Evolutionary conservation across 2,113 vertebrate species (phyloP).

Genomic region (Alethe diademata): DNA sequence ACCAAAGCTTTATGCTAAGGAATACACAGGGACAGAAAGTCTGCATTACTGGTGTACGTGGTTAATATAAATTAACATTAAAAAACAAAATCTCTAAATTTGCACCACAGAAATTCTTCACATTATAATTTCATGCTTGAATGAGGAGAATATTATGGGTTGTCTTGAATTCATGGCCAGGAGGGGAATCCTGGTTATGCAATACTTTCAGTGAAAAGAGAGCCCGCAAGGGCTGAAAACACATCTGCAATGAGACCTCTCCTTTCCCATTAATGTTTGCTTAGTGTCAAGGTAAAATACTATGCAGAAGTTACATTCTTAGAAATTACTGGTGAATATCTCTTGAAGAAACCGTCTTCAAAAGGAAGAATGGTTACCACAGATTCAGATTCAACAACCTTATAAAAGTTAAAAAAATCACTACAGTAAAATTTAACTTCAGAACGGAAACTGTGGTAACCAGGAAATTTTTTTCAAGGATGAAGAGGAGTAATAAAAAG

Average conservation of each 20-base stretch:
- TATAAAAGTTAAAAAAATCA: not conserved
- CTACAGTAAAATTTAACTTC: not conserved
- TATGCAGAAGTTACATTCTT: not conserved
- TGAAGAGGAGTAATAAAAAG: not conserved
- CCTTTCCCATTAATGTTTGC: not conserved
- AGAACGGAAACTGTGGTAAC: not conserved
- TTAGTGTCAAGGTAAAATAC: not conserved
- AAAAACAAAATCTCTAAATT: not conserved
- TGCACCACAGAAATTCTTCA: not conserved
- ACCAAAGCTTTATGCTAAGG: not conserved
- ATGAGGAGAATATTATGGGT: not conserved
- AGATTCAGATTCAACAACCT: not conserved
- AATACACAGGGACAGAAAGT: not conserved
- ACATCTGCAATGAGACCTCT: not conserved
- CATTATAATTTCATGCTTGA: not conserved
- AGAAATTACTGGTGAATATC: not conserved
- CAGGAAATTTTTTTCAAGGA: not conserved
- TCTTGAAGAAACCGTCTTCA: not conserved
- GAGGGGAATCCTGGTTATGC: not conserved
- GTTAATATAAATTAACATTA: not conserved
- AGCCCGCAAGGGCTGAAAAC: not conserved
- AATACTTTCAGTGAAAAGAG: not conserved
- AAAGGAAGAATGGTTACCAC: not conserved
- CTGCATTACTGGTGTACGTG: accelerated
- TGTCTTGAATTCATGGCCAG: not conserved